Evolutionary conservation across 2,797 vertebrate species (phyloP).

Genomic region (Chaetophractus vellerosus): DNA sequence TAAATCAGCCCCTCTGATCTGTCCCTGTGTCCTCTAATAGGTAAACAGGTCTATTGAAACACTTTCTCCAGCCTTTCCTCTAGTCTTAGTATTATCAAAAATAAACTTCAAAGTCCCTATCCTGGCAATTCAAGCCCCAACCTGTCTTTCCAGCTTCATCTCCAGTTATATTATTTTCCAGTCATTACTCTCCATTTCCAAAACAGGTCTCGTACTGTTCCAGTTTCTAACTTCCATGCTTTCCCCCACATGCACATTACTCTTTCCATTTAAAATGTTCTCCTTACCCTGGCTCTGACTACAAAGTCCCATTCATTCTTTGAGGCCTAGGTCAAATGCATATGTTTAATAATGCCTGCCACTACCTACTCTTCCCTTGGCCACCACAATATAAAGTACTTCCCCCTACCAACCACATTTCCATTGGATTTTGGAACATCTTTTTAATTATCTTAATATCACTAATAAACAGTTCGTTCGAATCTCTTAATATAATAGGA

Average conservation of each 20-base stretch:
- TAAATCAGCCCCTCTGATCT: background rate
- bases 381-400: background rate
- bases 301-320: background rate
- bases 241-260: background rate
- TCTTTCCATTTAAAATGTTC: background rate
- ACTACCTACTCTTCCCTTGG: background rate
- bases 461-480: background rate
- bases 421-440: background rate
- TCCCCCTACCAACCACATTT: background rate
- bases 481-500: background rate
- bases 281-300: background rate
- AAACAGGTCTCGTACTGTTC: background rate
- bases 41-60: background rate
- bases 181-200: background rate
- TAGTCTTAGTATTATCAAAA: background rate
- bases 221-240: background rate
- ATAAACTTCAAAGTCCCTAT: background rate
- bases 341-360: background rate
- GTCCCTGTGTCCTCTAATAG: background rate
- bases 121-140: background rate
- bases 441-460: background rate
- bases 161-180: background rate
- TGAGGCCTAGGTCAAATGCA: background rate
- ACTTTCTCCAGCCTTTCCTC: background rate
- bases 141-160: background rate